Conservation (phyloP, 2,113 vertebrate species). For the Formicarius rufipectus region DNA sequence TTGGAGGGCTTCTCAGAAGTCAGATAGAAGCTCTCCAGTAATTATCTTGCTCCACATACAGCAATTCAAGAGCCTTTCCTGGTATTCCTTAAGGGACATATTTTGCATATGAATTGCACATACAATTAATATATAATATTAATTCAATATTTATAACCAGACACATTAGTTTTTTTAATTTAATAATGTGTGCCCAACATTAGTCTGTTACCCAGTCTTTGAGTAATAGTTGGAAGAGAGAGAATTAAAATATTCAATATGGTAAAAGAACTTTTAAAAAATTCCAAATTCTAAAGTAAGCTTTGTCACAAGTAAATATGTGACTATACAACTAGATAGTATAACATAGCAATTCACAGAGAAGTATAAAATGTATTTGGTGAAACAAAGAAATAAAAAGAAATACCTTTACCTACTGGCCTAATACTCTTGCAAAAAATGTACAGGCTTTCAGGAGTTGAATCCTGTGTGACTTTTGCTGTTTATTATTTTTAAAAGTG, state of each 20-base stretch:
- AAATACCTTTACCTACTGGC: neutral
- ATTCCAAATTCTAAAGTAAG: neutral
- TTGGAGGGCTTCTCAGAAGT: neutral
- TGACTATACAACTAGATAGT: neutral
- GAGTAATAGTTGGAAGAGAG: neutral
- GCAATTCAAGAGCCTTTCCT: neutral
- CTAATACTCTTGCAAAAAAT: neutral
- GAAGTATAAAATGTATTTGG: neutral
- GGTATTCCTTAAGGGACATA: neutral
- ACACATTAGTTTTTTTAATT: neutral
- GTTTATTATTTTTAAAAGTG: neutral
- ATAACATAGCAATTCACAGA: neutral
- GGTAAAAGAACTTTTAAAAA: neutral
- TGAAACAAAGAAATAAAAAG: neutral
- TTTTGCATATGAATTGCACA: neutral
- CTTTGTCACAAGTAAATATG: neutral
- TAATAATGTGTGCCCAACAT: neutral
- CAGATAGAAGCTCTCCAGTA: neutral
- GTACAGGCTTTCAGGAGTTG: neutral
- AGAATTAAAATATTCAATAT: neutral
- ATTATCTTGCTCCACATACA: neutral
- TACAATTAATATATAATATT: neutral
- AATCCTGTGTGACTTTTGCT: neutral
- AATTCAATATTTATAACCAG: neutral
- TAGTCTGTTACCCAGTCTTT: neutral